A percentile compares a stretch with the other conserved stretches of the same genome.
These are phyloP conservation scores for Chamaetylas fuelleborni DNA, from an alignment of 2,113 vertebrate genomes.

Conservation along the genomic window DNA sequence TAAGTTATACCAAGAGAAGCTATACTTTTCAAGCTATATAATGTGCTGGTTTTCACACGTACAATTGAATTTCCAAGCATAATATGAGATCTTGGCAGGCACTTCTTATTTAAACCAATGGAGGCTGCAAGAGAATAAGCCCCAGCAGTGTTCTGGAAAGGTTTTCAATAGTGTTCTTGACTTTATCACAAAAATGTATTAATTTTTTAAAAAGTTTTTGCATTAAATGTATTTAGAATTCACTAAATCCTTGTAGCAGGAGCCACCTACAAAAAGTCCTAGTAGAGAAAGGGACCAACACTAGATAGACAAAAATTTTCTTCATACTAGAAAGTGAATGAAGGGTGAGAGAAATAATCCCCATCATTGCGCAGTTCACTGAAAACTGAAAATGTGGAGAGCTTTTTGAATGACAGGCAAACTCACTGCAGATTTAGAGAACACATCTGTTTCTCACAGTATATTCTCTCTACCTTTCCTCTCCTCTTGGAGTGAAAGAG, in stretches of 20 bases:
- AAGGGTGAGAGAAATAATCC: background rate
- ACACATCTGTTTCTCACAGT: background rate
- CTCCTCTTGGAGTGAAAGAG: background rate
- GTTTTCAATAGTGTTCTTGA: background rate
- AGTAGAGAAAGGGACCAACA: background rate
- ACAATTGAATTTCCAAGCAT: background rate
- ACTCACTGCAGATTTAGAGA: background rate
- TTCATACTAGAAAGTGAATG: background rate
- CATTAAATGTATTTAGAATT: background rate
- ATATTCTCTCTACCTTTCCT: background rate
- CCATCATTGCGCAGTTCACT: background rate
- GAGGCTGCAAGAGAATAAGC: background rate
- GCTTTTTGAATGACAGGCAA: background rate
- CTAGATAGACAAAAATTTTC: background rate
- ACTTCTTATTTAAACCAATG: background rate
- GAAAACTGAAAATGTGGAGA: background rate
- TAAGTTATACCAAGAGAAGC: background rate
- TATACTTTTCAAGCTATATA: background rate
- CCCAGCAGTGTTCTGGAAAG: background rate
- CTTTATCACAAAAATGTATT: background rate
- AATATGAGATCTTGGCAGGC: background rate
- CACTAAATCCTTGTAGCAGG: background rate
- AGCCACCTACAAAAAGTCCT: background rate
- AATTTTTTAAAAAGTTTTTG: background rate
- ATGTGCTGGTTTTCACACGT: background rate